phyloP scores from a whole-genome alignment of 1,140 invertebrate species.

The Drosophila kohkoa region DNA sequence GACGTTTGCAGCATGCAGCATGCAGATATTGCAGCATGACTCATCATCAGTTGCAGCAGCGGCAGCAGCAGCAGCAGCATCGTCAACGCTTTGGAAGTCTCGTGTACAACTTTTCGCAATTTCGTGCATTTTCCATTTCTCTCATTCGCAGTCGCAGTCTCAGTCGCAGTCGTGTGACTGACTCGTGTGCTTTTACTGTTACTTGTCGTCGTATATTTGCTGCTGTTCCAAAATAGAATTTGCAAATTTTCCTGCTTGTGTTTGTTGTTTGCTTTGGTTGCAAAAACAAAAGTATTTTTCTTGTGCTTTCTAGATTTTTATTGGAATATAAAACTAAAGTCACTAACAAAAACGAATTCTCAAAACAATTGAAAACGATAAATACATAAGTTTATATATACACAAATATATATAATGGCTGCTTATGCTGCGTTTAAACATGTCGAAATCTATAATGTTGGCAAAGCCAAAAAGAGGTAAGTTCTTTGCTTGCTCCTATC shows the following conservation, averaged over 20 bases:
- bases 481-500: conserved; percentile 29
- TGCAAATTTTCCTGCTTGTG: conserved; percentile 30
- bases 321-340: conserved; percentile 45
- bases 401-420: conserved; percentile 86
- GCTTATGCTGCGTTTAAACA: conserved; percentile 90
- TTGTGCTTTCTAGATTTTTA: conserved; percentile 41
- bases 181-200: too few species aligned
- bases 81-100: conserved; percentile 15
- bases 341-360: conserved; percentile 22
- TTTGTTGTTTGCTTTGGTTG: not conserved
- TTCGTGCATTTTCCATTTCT: conserved; percentile 13
- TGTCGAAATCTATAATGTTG: conserved; percentile 90
- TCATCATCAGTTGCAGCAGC: conserved; percentile 22
- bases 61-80: conserved; percentile 6
- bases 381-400: conserved; percentile 27
- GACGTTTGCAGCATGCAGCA: conserved; percentile 18
- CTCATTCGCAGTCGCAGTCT: not conserved
- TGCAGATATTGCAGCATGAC: conserved; percentile 36
- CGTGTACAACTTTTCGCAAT: conserved; percentile 11
- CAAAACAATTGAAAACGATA: conserved; percentile 23
- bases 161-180: conserved; percentile 1
- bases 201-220: not conserved
- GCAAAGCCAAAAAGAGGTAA: conserved; percentile 89
- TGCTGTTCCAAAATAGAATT: conserved; percentile 22
- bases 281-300: conserved; percentile 8